Conservation (phyloP, 2,888 invertebrate species). For the Polydrusus tereticollis region DNA sequence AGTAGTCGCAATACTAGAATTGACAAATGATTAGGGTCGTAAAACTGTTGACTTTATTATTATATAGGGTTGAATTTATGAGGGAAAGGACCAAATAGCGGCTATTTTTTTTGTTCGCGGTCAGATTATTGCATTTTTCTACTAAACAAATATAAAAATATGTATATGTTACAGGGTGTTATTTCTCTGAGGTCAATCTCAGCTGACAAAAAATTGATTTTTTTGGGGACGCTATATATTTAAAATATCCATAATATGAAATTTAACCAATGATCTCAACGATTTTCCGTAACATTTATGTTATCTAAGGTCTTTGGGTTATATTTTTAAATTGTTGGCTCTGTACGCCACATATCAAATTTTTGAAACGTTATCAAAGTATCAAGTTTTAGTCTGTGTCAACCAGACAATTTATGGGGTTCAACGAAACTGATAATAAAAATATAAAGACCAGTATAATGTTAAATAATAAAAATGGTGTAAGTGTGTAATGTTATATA, state of each 20-base stretch:
- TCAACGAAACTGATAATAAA: neutral
- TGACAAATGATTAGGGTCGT: constrained; percentile 32
- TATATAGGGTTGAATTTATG: neutral
- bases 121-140: no score
- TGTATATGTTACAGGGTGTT: no score
- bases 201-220: no score
- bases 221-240: no score
- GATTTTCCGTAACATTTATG: neutral
- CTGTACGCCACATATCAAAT: neutral
- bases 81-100: no score
- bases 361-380: neutral
- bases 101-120: no score
- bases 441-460: neutral
- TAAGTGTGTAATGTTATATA: no score
- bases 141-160: no score
- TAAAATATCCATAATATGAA: no score
- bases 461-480: no score
- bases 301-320: neutral
- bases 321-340: neutral
- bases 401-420: neutral
- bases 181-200: no score
- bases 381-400: neutral
- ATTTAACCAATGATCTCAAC: neutral
- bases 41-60: neutral
- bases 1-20: constrained; percentile 91